phyloP scores from a whole-genome alignment of 2,888 invertebrate species.

The Fissipunctia ypsillon region DNA sequence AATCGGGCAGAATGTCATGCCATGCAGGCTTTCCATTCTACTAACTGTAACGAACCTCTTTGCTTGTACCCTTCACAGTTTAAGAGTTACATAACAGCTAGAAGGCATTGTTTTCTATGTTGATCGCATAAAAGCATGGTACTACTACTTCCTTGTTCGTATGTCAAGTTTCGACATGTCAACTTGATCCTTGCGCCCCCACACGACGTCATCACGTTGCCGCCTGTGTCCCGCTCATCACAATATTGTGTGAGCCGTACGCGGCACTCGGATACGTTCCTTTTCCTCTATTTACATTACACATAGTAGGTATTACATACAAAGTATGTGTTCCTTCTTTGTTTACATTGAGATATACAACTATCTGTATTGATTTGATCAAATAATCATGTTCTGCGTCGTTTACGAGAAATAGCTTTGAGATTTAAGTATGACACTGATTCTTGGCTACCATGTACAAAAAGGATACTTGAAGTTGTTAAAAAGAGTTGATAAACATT shows the following conservation, averaged over 20 bases:
- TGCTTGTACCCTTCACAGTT: no score
- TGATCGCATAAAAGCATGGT: no score
- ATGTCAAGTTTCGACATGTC: not conserved
- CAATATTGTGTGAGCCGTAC: constrained; percentile 3
- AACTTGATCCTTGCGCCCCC: constrained; percentile 2
- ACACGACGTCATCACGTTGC: constrained; percentile 4
- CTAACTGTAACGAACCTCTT: no score
- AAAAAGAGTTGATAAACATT: no score
- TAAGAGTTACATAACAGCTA: no score
- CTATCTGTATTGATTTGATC: not conserved
- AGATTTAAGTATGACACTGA: no score
- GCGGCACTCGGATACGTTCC: not conserved
- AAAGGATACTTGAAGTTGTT: not conserved
- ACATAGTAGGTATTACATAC: not conserved
- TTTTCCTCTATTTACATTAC: not conserved
- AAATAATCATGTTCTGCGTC: not conserved
- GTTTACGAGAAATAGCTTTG: not conserved
- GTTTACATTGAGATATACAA: not conserved
- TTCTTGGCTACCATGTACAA: not conserved
- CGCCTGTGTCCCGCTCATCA: constrained; percentile 14
- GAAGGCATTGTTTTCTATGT: no score
- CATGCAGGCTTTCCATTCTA: not conserved
- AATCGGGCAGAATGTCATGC: not conserved
- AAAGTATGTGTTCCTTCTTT: not conserved
- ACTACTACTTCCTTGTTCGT: no score